Base-by-base conservation (phyloP, 2,888 invertebrate species). In the Podotricha telesiphe region DNA sequence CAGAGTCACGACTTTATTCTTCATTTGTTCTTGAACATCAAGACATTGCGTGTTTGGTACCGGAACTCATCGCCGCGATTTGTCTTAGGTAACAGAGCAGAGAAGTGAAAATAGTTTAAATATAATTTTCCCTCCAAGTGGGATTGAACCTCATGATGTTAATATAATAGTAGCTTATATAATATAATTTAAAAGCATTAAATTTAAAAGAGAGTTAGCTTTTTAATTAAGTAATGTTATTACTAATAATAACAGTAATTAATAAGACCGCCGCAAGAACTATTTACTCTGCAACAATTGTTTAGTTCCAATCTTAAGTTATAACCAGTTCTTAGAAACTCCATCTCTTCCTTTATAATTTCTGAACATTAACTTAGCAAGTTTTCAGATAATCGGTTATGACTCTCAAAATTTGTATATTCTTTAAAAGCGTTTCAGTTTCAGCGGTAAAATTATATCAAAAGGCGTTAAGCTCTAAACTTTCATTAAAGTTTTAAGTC, bases 321-420 rank as follows among this genome's bases (percentile, higher is more conserved):
- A 48, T 19, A 19, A 19, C 10, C 13, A 19, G 11, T 62, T 50
- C 15, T 48, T 37, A 50, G 19, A 53, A 20, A 50, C 40, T 50
- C 17, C 47, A 69, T 22, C 53, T 56, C 47, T 61, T n/a, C 28
- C 55, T 51, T 69, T 65, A 73, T 73, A 73, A 73, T 70, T 71
- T 68, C 59, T 40, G 47, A 62, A 53, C 67, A 74, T 66, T 53
- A 65, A 64, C 40, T 40, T 65, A 65, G 19, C 19, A 40, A 68
- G 50, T 65, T 55, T 58, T 37, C 45, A 53, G 42, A 61, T 69
- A 72, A 71, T 71, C 71, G 69, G 69, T 72, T 68, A 13, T 6
- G 50, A 37, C 48, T 61, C 37, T 45, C 42, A 47, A 59, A 65
- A 62, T 53, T 62, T 62, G 19, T 56, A 65, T 48, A 37, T 48